Conservation (phyloP, 92 coral and sea anemone species). For the Palythoa heliodiscus region DNA sequence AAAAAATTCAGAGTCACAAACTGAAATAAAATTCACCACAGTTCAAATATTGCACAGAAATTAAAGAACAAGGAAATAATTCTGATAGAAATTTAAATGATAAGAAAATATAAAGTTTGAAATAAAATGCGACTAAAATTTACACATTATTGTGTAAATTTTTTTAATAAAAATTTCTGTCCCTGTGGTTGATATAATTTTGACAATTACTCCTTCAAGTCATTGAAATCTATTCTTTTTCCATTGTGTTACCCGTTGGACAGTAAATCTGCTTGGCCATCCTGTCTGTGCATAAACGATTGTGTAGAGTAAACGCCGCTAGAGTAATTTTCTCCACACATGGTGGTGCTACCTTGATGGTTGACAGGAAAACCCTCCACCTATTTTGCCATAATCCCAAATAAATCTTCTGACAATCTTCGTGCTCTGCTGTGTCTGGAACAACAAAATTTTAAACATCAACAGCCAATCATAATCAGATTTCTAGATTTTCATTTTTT, state of each 20-base stretch:
- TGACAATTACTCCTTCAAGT: not conserved
- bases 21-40: no score
- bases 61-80: no score
- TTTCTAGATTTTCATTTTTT: not conserved
- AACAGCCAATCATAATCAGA: not conserved
- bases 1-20: no score
- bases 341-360: slow-evolving; percentile 5
- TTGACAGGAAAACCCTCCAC: slow-evolving; percentile 1
- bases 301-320: not conserved
- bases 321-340: not conserved
- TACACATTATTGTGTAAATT: no score
- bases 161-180: not conserved
- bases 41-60: no score
- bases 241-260: not conserved
- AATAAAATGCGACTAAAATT: not conserved
- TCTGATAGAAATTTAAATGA: no score
- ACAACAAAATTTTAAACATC: not conserved
- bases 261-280: slow-evolving; percentile 1
- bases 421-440: slow-evolving; percentile 42
- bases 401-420: slow-evolving; percentile 28
- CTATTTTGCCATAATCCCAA: slow-evolving; percentile 12
- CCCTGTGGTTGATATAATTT: not conserved
- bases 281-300: not conserved
- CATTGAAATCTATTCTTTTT: not conserved
- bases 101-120: not conserved